phyloP scores from a whole-genome alignment of 2,113 vertebrate genomes.

The Caretta caretta region DNA sequence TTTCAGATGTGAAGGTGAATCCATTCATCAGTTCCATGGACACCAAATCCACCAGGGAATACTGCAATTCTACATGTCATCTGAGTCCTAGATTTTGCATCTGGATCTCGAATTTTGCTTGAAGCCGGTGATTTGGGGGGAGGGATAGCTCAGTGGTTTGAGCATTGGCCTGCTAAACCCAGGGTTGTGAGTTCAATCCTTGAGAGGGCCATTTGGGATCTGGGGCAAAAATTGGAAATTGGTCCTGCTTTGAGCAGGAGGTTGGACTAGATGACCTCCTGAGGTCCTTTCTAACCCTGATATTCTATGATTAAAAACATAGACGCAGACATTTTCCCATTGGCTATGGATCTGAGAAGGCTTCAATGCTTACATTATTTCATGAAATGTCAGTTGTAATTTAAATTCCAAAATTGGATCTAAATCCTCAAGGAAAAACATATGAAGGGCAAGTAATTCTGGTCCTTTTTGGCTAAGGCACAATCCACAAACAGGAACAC shows the following conservation, averaged over 20 bases:
- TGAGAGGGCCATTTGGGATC: too few species aligned
- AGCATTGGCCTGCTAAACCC: too few species aligned
- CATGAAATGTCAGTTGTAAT: not conserved
- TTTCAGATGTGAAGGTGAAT: not conserved
- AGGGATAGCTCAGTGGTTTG: too few species aligned
- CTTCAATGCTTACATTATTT: not conserved
- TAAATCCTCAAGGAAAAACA: not conserved
- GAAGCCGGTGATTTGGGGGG: not conserved
- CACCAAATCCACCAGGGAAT: not conserved
- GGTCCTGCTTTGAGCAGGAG: too few species aligned
- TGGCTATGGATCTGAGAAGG: not conserved
- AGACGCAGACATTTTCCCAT: not conserved
- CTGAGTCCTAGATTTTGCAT: not conserved
- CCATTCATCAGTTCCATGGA: not conserved
- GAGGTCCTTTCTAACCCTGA: too few species aligned
- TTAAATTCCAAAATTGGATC: not conserved
- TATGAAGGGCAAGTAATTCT: not conserved
- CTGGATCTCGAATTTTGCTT: constrained; percentile 24
- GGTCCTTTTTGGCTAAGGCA: not conserved
- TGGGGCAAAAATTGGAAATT: too few species aligned
- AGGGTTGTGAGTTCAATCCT: too few species aligned
- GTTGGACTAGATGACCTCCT: too few species aligned
- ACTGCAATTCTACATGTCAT: constrained; percentile 17
- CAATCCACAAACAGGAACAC: not conserved
- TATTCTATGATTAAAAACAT: not conserved